Conservation (phyloP, 2,113 vertebrate species). For the Chionis minor region DNA sequence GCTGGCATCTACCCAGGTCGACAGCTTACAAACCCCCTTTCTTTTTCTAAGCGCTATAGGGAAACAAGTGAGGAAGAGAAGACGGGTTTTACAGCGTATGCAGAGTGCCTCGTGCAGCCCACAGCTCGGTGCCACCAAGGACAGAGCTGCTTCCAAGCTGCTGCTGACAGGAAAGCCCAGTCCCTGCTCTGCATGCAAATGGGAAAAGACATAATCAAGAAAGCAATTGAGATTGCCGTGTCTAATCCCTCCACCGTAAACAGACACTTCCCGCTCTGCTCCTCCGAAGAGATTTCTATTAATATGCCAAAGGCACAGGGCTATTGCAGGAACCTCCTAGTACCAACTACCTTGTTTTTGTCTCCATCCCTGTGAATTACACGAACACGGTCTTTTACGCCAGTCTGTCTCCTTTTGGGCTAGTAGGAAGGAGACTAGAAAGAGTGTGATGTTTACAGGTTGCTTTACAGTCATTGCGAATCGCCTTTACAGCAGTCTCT, state of each 20-base stretch:
- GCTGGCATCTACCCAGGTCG: neutral
- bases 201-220: neutral
- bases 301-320: neutral
- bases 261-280: neutral
- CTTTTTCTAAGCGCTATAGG: neutral
- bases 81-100: neutral
- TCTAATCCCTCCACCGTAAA: conserved; percentile 3
- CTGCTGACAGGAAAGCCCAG: neutral
- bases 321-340: neutral
- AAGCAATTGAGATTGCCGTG: neutral
- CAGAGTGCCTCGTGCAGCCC: neutral
- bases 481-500: neutral
- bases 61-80: neutral
- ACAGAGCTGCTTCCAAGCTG: neutral
- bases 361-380: neutral
- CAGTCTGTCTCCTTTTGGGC: neutral
- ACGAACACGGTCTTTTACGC: neutral
- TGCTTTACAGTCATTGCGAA: neutral
- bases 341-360: neutral
- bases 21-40: conserved; percentile 11
- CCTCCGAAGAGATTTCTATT: neutral
- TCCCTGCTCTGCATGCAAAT: conserved; percentile 31
- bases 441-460: neutral
- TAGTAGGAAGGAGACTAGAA: neutral
- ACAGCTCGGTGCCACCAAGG: neutral